These are phyloP conservation scores for Goniozus legneri DNA, from an alignment of 1,140 invertebrate species.

Conservation along the genomic window DNA sequence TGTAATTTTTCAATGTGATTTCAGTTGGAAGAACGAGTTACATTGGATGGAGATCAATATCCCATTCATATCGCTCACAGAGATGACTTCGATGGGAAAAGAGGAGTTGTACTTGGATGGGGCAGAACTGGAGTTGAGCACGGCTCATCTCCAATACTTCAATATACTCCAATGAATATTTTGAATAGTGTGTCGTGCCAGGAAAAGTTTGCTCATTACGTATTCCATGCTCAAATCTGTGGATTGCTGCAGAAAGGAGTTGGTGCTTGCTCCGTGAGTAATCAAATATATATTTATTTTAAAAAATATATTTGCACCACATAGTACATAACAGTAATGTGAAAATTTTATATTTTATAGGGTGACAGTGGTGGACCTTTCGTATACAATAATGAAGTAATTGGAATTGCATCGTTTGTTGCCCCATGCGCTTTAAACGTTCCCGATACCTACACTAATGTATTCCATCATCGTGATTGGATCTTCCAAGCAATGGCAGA, in stretches of 20 bases:
- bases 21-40: neutral
- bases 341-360: constrained; percentile 29
- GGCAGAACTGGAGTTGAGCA: neutral
- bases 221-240: constrained; percentile 55
- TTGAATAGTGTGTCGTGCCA: too few relatives aligned
- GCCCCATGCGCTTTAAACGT: constrained; percentile 58
- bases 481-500: too few relatives aligned
- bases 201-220: too few relatives aligned
- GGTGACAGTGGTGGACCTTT: constrained; percentile 59
- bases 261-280: constrained; percentile 54
- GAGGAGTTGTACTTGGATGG: too few relatives aligned
- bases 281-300: neutral
- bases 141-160: too few relatives aligned
- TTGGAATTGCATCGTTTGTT: constrained; percentile 63
- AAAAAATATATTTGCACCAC: neutral
- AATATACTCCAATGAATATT: too few relatives aligned
- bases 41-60: neutral
- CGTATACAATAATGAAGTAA: constrained; percentile 36
- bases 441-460: constrained; percentile 61
- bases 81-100: too few relatives aligned
- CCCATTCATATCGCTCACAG: too few relatives aligned
- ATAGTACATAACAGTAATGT: neutral
- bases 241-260: constrained; percentile 53
- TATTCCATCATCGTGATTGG: constrained; percentile 20
- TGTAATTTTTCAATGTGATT: neutral